phyloP scores from a whole-genome alignment of 2,797 vertebrate genomes.

The Stomatorhinus walkeri region DNA sequence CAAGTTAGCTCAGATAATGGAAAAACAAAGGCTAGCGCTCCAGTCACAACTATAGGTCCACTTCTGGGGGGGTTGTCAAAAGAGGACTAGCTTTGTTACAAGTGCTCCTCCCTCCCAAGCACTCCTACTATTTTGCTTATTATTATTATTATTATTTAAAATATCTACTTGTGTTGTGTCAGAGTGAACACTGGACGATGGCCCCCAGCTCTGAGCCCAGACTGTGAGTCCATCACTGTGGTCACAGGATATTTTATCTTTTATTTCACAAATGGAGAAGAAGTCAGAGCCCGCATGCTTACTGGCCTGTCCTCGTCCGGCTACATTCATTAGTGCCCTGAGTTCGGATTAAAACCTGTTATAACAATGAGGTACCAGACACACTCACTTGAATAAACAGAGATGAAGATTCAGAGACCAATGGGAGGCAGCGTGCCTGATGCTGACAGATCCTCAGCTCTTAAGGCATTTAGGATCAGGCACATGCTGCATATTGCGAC shows the following conservation, averaged over 20 bases:
- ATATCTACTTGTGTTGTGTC: not conserved
- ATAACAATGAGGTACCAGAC: not conserved
- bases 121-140: not conserved
- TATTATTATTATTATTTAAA: not conserved
- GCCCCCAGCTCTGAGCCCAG: not conserved
- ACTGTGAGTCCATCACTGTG: not conserved
- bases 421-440: not conserved
- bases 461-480: not conserved
- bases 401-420: not conserved
- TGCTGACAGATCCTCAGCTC: not conserved
- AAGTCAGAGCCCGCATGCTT: not conserved
- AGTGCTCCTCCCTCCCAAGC: too few relatives aligned
- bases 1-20: not conserved
- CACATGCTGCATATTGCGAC: not conserved
- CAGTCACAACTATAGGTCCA: not conserved
- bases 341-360: not conserved
- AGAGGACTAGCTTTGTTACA: not conserved
- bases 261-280: not conserved
- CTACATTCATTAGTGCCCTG: not conserved
- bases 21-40: not conserved
- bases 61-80: not conserved
- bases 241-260: not conserved
- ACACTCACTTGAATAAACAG: not conserved
- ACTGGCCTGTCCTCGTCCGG: not conserved
- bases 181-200: not conserved